A percentile compares a stretch with the other conserved stretches of the same genome.
Conservation (phyloP, 2,888 invertebrate genomes). For the Serrognathus titanus region DNA sequence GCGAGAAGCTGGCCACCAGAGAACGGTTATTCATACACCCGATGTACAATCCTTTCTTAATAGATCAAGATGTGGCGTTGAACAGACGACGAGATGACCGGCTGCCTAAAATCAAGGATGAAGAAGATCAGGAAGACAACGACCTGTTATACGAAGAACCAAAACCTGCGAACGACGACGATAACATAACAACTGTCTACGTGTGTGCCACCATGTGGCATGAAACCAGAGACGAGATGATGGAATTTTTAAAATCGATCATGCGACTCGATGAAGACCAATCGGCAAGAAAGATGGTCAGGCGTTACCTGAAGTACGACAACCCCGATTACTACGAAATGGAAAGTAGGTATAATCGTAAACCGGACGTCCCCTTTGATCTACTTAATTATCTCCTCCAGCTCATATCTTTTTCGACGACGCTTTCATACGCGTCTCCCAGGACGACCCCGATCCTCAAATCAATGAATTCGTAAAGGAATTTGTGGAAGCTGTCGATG, state of each 20-base stretch:
- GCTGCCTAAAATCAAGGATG: not conserved
- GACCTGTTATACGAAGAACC: not conserved
- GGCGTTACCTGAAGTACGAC: slow-evolving; percentile 62
- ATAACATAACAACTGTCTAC: slow-evolving; percentile 57
- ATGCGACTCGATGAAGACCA: slow-evolving; percentile 87
- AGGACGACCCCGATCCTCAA: slow-evolving; percentile 65
- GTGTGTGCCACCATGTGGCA: slow-evolving; percentile 96
- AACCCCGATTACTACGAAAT: slow-evolving; percentile 77
- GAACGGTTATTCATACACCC: slow-evolving; percentile 81
- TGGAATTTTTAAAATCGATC: slow-evolving; percentile 84
- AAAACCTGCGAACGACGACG: slow-evolving; percentile 21
- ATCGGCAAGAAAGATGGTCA: slow-evolving; percentile 77
- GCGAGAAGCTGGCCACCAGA: slow-evolving; percentile 78
- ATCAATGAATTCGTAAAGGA: slow-evolving; percentile 79
- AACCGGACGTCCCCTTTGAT: not conserved
- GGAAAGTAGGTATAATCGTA: slow-evolving; percentile 60
- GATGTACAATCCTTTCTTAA: slow-evolving; percentile 76
- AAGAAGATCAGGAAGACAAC: not conserved
- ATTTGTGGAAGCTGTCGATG: slow-evolving; percentile 69
- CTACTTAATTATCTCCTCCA: slow-evolving; percentile 41
- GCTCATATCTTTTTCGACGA: slow-evolving; percentile 85
- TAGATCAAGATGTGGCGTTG: slow-evolving; percentile 81
- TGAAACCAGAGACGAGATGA: slow-evolving; percentile 86
- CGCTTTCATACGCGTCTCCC: slow-evolving; percentile 65
- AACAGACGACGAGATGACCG: slow-evolving; percentile 72